Conservation (phyloP, 2,888 invertebrate species). For the Phrixothrix hirtus region DNA sequence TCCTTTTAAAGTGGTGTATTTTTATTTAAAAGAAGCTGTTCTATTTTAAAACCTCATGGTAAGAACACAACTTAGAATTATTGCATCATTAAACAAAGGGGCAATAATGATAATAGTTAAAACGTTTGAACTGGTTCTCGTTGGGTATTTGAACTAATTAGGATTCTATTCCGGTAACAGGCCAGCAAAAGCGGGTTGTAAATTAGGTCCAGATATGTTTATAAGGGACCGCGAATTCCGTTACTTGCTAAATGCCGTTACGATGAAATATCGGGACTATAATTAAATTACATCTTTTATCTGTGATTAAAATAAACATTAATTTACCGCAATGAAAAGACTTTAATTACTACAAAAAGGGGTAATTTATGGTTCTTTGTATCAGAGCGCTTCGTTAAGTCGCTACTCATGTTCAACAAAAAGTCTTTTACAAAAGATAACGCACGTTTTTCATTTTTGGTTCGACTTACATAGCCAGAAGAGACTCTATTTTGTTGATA, state of each 20-base stretch:
- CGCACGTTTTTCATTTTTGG: too few species aligned
- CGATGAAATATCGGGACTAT: conserved; percentile 26
- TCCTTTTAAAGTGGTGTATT: too few species aligned
- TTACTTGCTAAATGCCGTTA: conserved; percentile 22
- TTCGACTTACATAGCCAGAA: too few species aligned
- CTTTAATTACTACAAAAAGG: conserved; percentile 25
- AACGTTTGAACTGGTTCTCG: conserved; percentile 14
- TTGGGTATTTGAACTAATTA: conserved; percentile 24
- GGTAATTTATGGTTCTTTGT: conserved; percentile 22
- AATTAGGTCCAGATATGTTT: conserved; percentile 31
- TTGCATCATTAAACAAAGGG: conserved; percentile 14
- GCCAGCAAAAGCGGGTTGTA: conserved; percentile 23
- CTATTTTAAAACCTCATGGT: too few species aligned
- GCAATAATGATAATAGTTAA: conserved; percentile 21
- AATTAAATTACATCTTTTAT: conserved; percentile 31
- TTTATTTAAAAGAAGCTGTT: too few species aligned
- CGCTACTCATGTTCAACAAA: conserved; percentile 13
- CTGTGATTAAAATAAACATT: conserved; percentile 30
- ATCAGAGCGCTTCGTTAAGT: conserved; percentile 12
- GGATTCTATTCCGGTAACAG: conserved; percentile 24
- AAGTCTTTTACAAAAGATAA: conserved; percentile 2
- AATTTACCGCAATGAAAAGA: conserved; percentile 26
- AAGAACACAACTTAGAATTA: too few species aligned
- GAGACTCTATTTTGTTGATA: too few species aligned
- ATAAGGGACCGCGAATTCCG: conserved; percentile 30